Base-by-base conservation (phyloP, 2,888 invertebrate species). In the Gymnocheta viridis region DNA sequence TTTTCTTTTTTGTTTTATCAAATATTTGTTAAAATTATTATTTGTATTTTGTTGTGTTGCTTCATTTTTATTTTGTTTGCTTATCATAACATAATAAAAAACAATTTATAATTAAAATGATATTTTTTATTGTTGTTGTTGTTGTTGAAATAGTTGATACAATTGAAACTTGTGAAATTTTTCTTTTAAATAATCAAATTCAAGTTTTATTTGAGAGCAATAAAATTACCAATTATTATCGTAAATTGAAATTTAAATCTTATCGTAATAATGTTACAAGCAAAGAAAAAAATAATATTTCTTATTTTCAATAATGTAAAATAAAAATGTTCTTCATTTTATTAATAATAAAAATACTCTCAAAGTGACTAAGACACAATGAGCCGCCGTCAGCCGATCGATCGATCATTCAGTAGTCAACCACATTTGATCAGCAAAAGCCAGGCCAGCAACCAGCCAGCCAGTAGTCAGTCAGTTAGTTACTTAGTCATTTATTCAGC, bases 191-290 rank as follows among this genome's bases (percentile, higher is more conserved):
- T n/a, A n/a, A 54, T 51, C 9, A 12, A 64, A n/a, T n/a, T n/a
- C 64, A 74, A 67, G 81, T 82, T 70, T n/a, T 77, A 77, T 82
- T 82, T 79, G 76, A 84, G 60, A 64, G 79, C 73, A 84, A 84
- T 82, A 81, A 85, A 85, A 82, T 83, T 74, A 82, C 82, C 80
- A 86, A 85, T 86, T 86, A 86, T 86, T 85, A 86, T 86, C 86
- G 82, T 82, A 86, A 86, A 86, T 85, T 86, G 82, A 86, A 85
- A 85, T 83, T 73, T 62, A 56, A 49, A 38, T 74, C 82, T 86
- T 85, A 82, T 86, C 85, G 22, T 66, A 4, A 51, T 35, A 38
- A 19, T 67, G 67, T 49, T 35, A 22, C n/a, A 10, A 38, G 24
- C 22, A 66, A 74, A 54, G 19, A 7, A 41, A n/a, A 19, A 6